Base-by-base conservation (phyloP, 2,113 vertebrate genomes). In the Oceanites oceanicus region DNA sequence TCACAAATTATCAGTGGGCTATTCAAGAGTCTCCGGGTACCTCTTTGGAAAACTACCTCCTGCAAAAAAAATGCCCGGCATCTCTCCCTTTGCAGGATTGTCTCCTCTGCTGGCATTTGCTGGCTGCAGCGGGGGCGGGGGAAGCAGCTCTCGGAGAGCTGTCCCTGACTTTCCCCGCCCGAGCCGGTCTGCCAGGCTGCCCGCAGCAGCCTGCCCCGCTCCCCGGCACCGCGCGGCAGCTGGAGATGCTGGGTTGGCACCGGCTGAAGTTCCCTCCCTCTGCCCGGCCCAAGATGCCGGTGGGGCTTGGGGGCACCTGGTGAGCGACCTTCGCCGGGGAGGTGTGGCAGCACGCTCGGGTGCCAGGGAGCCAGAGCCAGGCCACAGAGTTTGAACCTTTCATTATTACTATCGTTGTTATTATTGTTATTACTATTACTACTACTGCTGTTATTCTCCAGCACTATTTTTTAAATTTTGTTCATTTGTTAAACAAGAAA, bases 321-420 rank as follows among this genome's bases (percentile, higher is more conserved):
- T 63, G 32, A 71, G 67, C 30, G 44, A 5, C 55, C 27, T 62
- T 40, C 26, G 22, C 65, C 20, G 19, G 47, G 61, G 44, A 67
- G 15, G 21, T 15, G 19, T 7, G 4, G 55, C 21, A 44, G 30
- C 42, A 8, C 0, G 0, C 38, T 72, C 0, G 0, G 20, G 25
- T 78, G 40, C 47, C 59, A 25, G 62, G 12, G 40, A 59, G 42
- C 16, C 20, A 32, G 34, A 81, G 21, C 42, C 50, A 89, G 42
- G 59, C 45, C 55, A 45, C 40, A 27, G 40, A 53, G 34, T 30
- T 73, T 26, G 15, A 30, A 42, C 12, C 63, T 71, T 86, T 56
- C 14, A 13, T 75, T 62, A 13, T 62, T 61, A 27, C 52, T 10
- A 16, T n/a, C 1, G 1, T 49, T 55, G 2, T 38, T 84, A 7